Evolutionary conservation across 2,888 invertebrate species (phyloP).

Genomic region (Caenorhabditis uteleia): DNA sequence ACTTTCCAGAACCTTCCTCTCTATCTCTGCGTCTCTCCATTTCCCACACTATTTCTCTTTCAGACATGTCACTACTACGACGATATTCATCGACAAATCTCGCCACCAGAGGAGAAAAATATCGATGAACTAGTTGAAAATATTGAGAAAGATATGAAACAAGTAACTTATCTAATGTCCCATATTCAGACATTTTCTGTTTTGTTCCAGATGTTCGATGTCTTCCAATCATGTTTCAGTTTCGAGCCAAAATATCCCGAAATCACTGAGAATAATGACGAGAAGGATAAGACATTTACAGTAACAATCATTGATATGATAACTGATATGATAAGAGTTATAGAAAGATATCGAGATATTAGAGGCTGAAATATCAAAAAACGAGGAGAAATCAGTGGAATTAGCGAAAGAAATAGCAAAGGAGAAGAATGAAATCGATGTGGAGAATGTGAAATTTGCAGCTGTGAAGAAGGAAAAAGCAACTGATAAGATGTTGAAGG

Average conservation of each 20-base stretch:
- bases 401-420: conserved; percentile 17
- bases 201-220: conserved; percentile 19
- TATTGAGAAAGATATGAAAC: conserved; percentile 15
- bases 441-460: conserved; percentile 25
- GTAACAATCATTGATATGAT: background rate
- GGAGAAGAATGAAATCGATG: conserved; percentile 15
- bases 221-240: conserved; percentile 6
- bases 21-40: no score
- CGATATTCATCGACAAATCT: conserved; percentile 29
- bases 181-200: no score
- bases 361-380: conserved; percentile 13
- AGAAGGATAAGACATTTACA: conserved; percentile 19
- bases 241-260: conserved; percentile 28
- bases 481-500: conserved; percentile 20
- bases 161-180: background rate
- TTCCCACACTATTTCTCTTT: no score
- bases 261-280: conserved; percentile 3
- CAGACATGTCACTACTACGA: conserved; percentile 26
- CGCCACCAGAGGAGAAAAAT: conserved; percentile 27
- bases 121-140: conserved; percentile 22
- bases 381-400: conserved; percentile 5
- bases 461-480: conserved; percentile 30
- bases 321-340: background rate
- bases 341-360: conserved; percentile 28
- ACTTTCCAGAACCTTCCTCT: no score